These are phyloP conservation scores for Pollimyrus isidori DNA, from an alignment of 2,113 vertebrate species.

Conservation along the genomic window DNA sequence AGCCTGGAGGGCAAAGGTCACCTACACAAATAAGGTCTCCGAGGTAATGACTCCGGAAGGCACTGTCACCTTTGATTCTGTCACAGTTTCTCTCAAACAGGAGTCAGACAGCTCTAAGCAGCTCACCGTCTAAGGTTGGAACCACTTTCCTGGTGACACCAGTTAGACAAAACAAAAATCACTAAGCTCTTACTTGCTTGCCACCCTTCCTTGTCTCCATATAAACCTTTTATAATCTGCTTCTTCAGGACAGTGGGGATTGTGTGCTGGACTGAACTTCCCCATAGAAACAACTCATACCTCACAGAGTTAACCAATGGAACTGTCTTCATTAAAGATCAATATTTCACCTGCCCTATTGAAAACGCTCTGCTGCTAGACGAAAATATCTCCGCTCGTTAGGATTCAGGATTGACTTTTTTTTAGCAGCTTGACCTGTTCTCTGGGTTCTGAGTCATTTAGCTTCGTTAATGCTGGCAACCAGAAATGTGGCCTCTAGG, in stretches of 20 bases:
- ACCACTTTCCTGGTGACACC: neutral
- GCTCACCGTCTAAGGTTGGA: neutral
- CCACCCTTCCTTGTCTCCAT: neutral
- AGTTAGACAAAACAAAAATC: neutral
- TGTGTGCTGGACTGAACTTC: neutral
- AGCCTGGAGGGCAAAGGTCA: slow-evolving; percentile 69
- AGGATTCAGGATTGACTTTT: neutral
- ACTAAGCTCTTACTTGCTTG: neutral
- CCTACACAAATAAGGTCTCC: slow-evolving; percentile 45
- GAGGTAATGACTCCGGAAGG: neutral
- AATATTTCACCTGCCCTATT: neutral
- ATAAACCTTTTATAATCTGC: neutral
- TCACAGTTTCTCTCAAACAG: neutral
- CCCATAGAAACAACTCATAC: neutral
- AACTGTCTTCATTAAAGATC: neutral
- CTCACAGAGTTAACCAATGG: neutral
- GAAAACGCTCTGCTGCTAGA: neutral
- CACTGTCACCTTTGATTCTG: neutral
- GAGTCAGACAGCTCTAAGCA: neutral
- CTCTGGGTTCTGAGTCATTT: neutral
- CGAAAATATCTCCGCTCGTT: neutral
- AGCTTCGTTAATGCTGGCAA: neutral
- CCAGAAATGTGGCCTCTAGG: neutral
- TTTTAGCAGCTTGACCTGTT: neutral
- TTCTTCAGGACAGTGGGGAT: neutral